A percentile compares a stretch with the other conserved stretches of the same genome.
phyloP scores from a whole-genome alignment of 1,140 invertebrate genomes.

The Radopholus similis region DNA sequence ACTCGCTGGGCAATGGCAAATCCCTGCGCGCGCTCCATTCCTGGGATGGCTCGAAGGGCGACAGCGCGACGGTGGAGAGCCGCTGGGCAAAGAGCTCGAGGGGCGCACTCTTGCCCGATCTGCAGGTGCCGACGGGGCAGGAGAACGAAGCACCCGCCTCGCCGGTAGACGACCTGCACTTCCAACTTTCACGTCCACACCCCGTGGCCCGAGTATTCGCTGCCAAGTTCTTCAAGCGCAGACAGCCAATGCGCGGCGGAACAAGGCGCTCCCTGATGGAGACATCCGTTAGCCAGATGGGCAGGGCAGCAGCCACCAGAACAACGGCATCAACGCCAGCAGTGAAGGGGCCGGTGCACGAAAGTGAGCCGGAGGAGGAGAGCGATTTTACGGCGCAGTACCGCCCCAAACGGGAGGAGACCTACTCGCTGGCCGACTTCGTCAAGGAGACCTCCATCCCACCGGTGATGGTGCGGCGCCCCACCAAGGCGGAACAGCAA shows the following conservation, averaged over 20 bases:
- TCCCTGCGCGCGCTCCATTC: neutral
- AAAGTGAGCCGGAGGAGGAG: slow-evolving; percentile 21
- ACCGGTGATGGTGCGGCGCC: neutral
- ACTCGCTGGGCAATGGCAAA: slow-evolving; percentile 4
- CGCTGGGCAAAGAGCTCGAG: slow-evolving; percentile 2
- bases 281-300: neutral
- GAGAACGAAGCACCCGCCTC: slow-evolving; percentile 5
- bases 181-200: slow-evolving; percentile 3
- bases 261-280: neutral
- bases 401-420: slow-evolving; percentile 7
- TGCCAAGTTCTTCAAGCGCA: slow-evolving; percentile 9
- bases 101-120: neutral
- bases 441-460: slow-evolving; percentile 1
- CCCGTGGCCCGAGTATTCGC: neutral
- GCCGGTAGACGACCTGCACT: slow-evolving; percentile 2
- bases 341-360: neutral
- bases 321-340: neutral
- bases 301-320: neutral
- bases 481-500: neutral
- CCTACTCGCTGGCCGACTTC: slow-evolving; percentile 18
- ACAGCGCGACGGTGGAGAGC: neutral
- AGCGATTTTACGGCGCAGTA: slow-evolving; percentile 15
- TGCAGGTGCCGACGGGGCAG: neutral
- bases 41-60: neutral
- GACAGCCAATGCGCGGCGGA: neutral